Conservation (phyloP, 2,888 invertebrate genomes). For the Protonemura montana region DNA sequence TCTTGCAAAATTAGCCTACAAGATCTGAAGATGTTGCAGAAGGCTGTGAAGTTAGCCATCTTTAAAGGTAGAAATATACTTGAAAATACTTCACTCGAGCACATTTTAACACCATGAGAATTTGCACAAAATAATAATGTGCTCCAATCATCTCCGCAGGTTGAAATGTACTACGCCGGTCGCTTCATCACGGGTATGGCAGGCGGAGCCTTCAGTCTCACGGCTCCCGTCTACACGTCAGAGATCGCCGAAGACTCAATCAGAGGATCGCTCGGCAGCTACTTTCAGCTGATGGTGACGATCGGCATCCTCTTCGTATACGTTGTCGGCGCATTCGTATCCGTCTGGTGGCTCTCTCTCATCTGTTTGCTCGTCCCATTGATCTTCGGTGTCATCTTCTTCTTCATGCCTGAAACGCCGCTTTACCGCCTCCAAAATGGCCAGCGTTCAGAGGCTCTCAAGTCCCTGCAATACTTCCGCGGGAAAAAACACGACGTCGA, state of each 20-base stretch:
- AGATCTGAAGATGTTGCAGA: too few relatives aligned
- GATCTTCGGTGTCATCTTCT: constrained; percentile 73
- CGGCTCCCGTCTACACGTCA: constrained; percentile 83
- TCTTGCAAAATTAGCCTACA: too few relatives aligned
- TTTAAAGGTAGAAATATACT: too few relatives aligned
- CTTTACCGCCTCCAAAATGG: constrained; percentile 58
- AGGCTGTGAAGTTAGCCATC: too few relatives aligned
- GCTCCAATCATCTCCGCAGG: too few relatives aligned
- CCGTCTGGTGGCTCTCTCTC: constrained; percentile 69
- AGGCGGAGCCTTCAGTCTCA: constrained; percentile 82
- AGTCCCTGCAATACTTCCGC: constrained; percentile 76
- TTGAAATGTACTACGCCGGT: constrained; percentile 70
- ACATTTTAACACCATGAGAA: too few relatives aligned
- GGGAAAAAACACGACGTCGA: constrained; percentile 74
- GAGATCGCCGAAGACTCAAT: constrained; percentile 87
- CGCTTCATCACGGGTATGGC: constrained; percentile 77
- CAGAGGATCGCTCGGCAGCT: constrained; percentile 84
- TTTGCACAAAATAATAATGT: too few relatives aligned
- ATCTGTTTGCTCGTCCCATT: constrained; percentile 73
- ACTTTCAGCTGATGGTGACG: constrained; percentile 86
- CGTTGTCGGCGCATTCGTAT: constrained; percentile 68
- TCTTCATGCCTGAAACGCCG: constrained; percentile 90
- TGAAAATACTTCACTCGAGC: too few relatives aligned
- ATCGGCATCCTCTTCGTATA: constrained; percentile 84
- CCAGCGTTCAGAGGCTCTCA: constrained; percentile 69